Evolutionary conservation across 2,797 vertebrate genomes (phyloP), one percentile per base, ranked within the genome.

Genomic region (Phataginus tricuspis): DNA sequence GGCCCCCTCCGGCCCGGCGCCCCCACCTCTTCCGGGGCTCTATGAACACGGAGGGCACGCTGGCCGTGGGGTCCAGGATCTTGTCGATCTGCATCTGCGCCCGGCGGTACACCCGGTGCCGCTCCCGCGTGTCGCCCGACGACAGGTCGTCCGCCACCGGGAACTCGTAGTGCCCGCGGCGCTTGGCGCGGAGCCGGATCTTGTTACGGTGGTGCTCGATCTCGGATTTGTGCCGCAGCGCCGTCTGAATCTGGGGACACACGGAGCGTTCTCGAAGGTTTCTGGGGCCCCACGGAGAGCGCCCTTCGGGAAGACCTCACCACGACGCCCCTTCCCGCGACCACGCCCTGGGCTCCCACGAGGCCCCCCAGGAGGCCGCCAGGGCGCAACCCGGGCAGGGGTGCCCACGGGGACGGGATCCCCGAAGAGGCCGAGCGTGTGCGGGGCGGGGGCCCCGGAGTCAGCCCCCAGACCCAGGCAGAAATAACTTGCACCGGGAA

Each of bases 151-250:
- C 99, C 99, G 99, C 99, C 88, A 99, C 99, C 0, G 99, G 99
- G 95, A 99, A 99, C 82, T 99, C 99, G 0, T 99, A 99, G 97
- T 99, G 99, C 16, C 99, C 99, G 79, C 99, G 99, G 91, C 99
- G 99, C 98, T 99, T 99, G 66, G 99, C 99, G 0, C 99, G 99
- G 95, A 99, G 99, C 5, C 99, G 99, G 63, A 99, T 99, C 98
- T 99, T 99, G 97, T 99, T 99, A 88, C 99, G 99, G 90, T 99
- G 99, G 80, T 99, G 99, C 96, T 99, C 99, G 0, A 99, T 99
- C 99, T 99, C 99, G 0, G 99, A 99, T 98, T 99, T 99, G 97
- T 99, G 99, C 95, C 99, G 99, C 88, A 99, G 98, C 0, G 99
- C 99, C 25, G 99, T 99, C 98, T 99, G 99, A 94, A 99, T 99